Conservation (phyloP, 2,888 invertebrate genomes). For the Drosophila anomelani region DNA sequence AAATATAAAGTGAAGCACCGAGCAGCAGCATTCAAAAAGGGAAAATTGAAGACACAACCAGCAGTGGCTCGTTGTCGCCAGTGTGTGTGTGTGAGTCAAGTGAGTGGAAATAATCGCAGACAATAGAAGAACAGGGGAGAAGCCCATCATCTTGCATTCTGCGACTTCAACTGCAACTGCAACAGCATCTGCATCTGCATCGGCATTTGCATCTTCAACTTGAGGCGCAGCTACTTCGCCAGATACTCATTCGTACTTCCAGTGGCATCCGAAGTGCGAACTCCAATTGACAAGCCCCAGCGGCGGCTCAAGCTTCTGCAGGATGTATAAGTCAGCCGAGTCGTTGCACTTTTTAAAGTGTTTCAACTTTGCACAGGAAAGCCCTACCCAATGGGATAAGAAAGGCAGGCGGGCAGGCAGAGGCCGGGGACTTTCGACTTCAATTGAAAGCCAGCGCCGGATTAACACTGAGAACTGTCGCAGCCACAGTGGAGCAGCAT, state of each 20-base stretch:
- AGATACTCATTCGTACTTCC: constrained; percentile 22
- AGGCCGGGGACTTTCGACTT: constrained; percentile 40
- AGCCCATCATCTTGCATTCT: constrained; percentile 3
- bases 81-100: constrained; percentile 55
- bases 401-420: not conserved
- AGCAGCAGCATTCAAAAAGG: constrained; percentile 65
- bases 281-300: constrained; percentile 75
- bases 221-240: constrained; percentile 19
- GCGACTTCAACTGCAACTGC: constrained; percentile 27
- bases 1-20: constrained; percentile 16
- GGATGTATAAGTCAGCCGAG: constrained; percentile 31
- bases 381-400: constrained; percentile 58
- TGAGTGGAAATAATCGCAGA: constrained; percentile 77
- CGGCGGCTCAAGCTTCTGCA: constrained; percentile 58
- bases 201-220: constrained; percentile 9
- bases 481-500: constrained; percentile 44
- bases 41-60: constrained; percentile 63
- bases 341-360: constrained; percentile 58
- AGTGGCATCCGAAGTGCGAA: constrained; percentile 67
- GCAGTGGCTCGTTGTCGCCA: constrained; percentile 15
- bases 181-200: constrained; percentile 35
- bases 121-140: constrained; percentile 53
- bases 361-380: constrained; percentile 56
- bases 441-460: constrained; percentile 63
- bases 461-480: constrained; percentile 61